These are phyloP conservation scores for Aquatica leii DNA, from an alignment of 2,888 invertebrate species.

Conservation along the genomic window DNA sequence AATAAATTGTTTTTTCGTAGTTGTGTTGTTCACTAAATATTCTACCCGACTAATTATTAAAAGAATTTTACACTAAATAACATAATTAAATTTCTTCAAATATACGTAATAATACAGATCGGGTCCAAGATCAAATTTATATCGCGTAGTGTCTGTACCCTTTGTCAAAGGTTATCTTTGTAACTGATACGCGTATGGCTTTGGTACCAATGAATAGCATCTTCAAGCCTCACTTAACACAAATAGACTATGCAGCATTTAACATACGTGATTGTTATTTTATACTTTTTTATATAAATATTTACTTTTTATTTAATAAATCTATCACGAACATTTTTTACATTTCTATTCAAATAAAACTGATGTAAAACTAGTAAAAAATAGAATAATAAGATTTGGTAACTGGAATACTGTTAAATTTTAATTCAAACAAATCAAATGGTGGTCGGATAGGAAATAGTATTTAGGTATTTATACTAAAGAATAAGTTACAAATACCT, in stretches of 20 bases:
- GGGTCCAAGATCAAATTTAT: conserved; percentile 32
- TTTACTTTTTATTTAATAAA: background rate
- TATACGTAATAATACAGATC: conserved; percentile 25
- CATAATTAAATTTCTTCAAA: conserved; percentile 12
- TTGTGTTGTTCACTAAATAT: too few relatives aligned
- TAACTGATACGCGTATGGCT: conserved; percentile 36
- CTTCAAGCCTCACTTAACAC: conserved; percentile 46
- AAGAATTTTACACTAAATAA: background rate
- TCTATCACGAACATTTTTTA: too few relatives aligned
- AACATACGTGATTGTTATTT: conserved; percentile 21
- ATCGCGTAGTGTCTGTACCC: conserved; percentile 27
- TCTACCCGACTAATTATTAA: too few relatives aligned
- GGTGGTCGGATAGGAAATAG: too few relatives aligned
- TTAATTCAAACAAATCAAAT: too few relatives aligned
- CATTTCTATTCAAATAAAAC: too few relatives aligned
- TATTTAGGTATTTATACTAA: too few relatives aligned
- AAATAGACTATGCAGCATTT: conserved; percentile 43
- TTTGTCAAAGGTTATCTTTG: conserved; percentile 40
- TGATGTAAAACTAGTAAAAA: too few relatives aligned
- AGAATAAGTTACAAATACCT: too few relatives aligned
- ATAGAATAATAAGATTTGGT: too few relatives aligned
- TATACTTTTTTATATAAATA: conserved; percentile 20
- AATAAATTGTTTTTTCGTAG: background rate
- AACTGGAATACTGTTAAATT: too few relatives aligned
- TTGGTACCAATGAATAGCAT: conserved; percentile 37